Percentiles rank a stretch among this genome's conserved stretches.
Conservation (phyloP, 2,888 invertebrate species). For the Philonicus albiceps region DNA sequence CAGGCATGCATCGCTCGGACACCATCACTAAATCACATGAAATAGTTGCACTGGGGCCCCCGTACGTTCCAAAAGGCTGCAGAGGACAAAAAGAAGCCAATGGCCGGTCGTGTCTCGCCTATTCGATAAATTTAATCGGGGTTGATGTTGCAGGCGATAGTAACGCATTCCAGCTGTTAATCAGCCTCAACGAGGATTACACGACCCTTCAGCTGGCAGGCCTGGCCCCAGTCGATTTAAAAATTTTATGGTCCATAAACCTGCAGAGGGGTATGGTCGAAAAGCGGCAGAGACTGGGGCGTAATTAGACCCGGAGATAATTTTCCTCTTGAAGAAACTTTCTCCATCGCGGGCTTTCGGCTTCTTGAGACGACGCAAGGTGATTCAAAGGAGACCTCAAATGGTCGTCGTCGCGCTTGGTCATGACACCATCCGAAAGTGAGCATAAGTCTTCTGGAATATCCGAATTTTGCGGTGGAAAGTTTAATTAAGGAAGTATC, state of each 20-base stretch:
- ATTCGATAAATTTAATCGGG: neutral
- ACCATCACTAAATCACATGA: neutral
- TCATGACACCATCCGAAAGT: neutral
- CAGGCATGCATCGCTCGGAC: neutral
- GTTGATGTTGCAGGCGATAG: neutral
- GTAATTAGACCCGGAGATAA: neutral
- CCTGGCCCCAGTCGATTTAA: neutral
- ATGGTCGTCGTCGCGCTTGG: neutral
- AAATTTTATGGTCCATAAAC: neutral
- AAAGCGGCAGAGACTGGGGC: neutral
- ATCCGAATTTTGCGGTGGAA: neutral
- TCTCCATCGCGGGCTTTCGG: neutral
- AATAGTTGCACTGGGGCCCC: neutral
- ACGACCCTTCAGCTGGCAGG: neutral
- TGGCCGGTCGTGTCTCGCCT: neutral
- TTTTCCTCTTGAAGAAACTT: slow-evolving; percentile 1
- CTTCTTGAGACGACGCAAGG: neutral
- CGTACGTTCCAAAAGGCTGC: neutral
- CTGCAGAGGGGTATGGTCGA: neutral
- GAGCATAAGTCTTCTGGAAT: neutral
- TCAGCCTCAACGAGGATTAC: neutral
- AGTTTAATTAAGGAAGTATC: neutral
- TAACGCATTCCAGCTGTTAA: neutral
- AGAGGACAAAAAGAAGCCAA: neutral
- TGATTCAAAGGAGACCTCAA: neutral